Conservation (phyloP, 1,140 invertebrate species). For the Heliconius hermathena region DNA sequence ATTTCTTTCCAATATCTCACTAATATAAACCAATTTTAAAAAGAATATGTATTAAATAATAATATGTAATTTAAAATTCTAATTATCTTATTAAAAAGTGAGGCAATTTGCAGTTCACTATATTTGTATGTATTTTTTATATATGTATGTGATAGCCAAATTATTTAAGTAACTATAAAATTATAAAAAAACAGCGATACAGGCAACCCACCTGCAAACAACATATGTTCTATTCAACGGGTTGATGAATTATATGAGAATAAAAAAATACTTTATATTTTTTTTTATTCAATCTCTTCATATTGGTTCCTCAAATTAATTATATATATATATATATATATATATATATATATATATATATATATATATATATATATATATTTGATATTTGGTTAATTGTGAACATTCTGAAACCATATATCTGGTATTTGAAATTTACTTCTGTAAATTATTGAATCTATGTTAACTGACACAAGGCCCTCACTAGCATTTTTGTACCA, state of each 20-base stretch:
- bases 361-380: no score
- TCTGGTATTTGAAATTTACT: no score
- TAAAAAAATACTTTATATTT: not conserved
- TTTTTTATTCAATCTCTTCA: not conserved
- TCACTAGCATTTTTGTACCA: no score
- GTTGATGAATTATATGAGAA: not conserved
- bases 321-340: no score
- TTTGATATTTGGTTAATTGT: no score
- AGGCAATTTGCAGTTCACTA: not conserved
- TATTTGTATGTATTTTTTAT: not conserved
- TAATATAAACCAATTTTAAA: not conserved
- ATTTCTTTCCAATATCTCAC: not conserved
- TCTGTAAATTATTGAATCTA: no score
- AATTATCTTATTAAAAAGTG: not conserved
- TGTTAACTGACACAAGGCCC: no score
- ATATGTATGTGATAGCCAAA: not conserved
- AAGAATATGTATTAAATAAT: no score
- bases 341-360: no score
- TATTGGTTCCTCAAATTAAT: no score
- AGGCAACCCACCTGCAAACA: not conserved
- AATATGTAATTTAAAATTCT: not conserved
- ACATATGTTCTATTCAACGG: not conserved
- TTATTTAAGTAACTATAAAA: not conserved
- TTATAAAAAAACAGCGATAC: not conserved
- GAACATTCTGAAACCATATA: no score